Base-by-base conservation (phyloP, 1,140 invertebrate genomes). In the Spodoptera frugiperda region DNA sequence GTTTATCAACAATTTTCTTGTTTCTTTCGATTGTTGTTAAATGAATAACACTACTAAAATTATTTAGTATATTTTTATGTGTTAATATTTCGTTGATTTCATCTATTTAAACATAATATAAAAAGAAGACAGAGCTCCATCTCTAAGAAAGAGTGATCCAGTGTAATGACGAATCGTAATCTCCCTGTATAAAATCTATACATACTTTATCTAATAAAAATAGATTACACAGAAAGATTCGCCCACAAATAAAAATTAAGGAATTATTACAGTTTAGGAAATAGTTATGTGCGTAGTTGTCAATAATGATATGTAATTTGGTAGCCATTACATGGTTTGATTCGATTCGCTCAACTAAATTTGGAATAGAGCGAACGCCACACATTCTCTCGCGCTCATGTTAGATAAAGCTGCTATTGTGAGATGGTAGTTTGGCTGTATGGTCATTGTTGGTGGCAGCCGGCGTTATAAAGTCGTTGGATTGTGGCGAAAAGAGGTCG, bases 401-500 rank as follows among this genome's bases (percentile, higher is more conserved):
- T 77, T 73, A 86, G 80, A 77, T 83, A 81, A 87, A 76, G 67
- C 82, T 79, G 54, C 78, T 33, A 82, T 77, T 76, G 76, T 81
- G 57, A 72, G 78, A 76, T 72, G 84, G 51, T 65, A 72, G 63
- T 65, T 73, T 15, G 61, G 73, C 48, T 68, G 80, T 79, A 79
- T 70, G 79, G 76, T 67, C 74, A 80, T 84, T 78, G 81, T 77
- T 82, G 77, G 78, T 67, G 53, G 59, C 74, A 65, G 79, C 82
- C 57, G 71, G 77, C 81, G 68, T 70, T 80, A 77, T 86, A 78
- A 89, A 86, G 78, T 86, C 78, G 87, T 85, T 79, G 85, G 84
- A 74, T 85, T 83, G 82, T 79, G 80, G 81, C 84, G 82, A 87
- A 89, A 93, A 90, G 91, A 92, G 91, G 91, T 88, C 91, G 86